Evolutionary conservation across 2,113 vertebrate species (phyloP), one percentile per base, ranked within the genome.

Genomic region (Melierax canorus): DNA sequence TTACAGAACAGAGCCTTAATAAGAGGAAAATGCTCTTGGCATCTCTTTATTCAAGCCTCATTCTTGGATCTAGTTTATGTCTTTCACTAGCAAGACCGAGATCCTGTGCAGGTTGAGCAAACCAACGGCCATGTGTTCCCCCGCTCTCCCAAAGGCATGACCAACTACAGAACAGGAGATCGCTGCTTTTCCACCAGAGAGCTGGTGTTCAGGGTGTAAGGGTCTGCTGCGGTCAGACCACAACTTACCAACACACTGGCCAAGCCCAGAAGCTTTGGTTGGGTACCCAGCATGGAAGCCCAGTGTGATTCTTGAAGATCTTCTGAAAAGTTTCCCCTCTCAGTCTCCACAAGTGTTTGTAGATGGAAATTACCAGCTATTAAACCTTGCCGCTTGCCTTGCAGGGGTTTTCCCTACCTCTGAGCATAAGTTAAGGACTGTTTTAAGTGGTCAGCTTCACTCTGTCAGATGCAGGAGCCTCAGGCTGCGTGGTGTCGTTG

Each of bases 1-100:
- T 7, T 29, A 53, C 30, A 56, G 48, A 79, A 79, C 79, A 95
- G 56, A 87, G 60, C 39, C 41, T 76, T 46, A 1, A 1, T 6
- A 27, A 41, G 45, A 90, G 80, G 66, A 39, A 43, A 75, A 59
- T 5, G 29, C 41, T 87, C 90, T 84, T 50, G 83, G 66, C 68
- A 92, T 71, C 56, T 92, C 83, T 97, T 97, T 97, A 97, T 96
- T 98, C 64, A 75, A 63, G 41, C 81, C 62, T 80, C 60, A 19
- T 55, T 62, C 85, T 62, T 6, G 14, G 56, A 11, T 66, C 21
- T 11, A 30, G 34, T 69, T 76, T 43, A 7, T 48, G 73, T 79
- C 68, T 60, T 91, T 68, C 76, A 19, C 53, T 2, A 43, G 15
- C 30, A n/a, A 69, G 41, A 34, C 64, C 1, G 2, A 62, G 38